A percentile compares a stretch with the other conserved stretches of the same genome.
Conservation (phyloP, 2,888 invertebrate species). For the Branchellion lobata region DNA sequence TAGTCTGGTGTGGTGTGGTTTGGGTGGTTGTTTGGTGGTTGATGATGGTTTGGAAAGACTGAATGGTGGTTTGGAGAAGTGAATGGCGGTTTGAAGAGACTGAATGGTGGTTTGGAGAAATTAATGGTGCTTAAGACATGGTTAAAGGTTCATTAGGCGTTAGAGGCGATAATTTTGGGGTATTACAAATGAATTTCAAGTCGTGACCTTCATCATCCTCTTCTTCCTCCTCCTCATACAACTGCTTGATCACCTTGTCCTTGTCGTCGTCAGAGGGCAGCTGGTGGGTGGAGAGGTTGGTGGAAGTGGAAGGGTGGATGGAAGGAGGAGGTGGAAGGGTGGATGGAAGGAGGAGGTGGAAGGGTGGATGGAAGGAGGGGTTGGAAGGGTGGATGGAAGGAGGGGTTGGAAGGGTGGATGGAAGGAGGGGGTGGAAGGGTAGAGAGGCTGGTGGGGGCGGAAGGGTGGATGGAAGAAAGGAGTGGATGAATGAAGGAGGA, state of each 20-base stretch:
- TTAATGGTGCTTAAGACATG: too few species aligned
- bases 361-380: neutral
- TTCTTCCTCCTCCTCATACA: constrained; percentile 4
- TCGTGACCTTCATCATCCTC: neutral
- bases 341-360: neutral
- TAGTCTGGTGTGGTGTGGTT: neutral
- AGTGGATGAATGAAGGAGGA: neutral
- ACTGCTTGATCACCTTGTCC: constrained; percentile 26
- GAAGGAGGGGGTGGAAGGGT: too few species aligned
- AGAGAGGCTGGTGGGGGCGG: too few species aligned
- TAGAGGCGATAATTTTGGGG: too few species aligned
- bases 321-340: neutral
- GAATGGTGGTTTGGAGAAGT: neutral
- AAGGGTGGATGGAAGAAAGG: too few species aligned
- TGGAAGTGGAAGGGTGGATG: neutral
- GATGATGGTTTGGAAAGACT: neutral
- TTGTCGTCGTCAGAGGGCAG: constrained; percentile 41
- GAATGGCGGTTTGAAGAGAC: neutral
- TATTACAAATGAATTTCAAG: too few species aligned
- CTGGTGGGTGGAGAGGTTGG: constrained; percentile 7
- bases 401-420: too few species aligned
- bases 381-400: too few species aligned
- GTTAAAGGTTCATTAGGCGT: neutral
- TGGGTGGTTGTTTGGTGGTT: neutral
- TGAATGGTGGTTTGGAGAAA: neutral